A percentile compares a stretch with the other conserved stretches of the same genome.
Conservation (phyloP, 2,797 vertebrate genomes). For the Anomalospiza imberbis region DNA sequence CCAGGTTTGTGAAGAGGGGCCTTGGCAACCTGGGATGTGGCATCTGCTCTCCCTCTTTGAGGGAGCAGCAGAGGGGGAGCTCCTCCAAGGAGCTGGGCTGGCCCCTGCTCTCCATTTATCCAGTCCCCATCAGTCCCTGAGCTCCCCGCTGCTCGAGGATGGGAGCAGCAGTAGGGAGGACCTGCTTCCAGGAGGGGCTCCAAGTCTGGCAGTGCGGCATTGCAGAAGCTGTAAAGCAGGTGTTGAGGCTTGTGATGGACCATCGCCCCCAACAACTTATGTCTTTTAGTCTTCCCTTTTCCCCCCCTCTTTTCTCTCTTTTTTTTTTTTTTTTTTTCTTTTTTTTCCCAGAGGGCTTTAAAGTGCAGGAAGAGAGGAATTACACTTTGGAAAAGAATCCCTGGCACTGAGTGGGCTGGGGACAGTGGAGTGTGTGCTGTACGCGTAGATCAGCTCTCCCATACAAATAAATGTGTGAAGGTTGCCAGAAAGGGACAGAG, state of each 20-base stretch:
- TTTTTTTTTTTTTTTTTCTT: background rate
- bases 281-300: background rate
- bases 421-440: background rate
- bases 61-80: background rate
- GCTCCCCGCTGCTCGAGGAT: background rate
- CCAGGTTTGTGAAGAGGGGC: background rate
- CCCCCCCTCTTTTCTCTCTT: too few relatives aligned
- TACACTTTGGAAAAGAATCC: background rate
- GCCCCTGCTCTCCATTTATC: background rate
- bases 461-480: background rate
- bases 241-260: background rate
- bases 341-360: background rate
- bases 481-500: background rate
- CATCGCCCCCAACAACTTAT: background rate
- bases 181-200: background rate
- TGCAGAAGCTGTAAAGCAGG: background rate
- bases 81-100: background rate
- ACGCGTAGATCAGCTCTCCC: background rate
- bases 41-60: rapidly evolving
- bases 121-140: background rate
- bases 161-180: background rate
- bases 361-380: background rate
- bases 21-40: background rate
- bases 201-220: background rate
- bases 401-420: background rate